Percentiles rank a stretch among this genome's conserved stretches.
Evolutionary conservation across 2,113 vertebrate species (phyloP).

Genomic region (Leuciscus idus): DNA sequence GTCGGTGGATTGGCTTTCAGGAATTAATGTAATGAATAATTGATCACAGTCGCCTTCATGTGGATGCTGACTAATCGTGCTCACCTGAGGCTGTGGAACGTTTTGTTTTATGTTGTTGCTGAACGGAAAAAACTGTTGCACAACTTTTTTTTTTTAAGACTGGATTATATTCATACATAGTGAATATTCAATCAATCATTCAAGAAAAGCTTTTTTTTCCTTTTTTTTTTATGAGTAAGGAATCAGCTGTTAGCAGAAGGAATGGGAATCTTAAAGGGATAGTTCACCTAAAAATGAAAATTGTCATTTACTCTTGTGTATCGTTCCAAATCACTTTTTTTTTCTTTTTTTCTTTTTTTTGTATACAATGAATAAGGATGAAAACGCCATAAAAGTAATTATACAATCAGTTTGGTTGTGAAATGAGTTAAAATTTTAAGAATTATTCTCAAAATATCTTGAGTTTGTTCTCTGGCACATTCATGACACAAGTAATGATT

Average conservation of each 20-base stretch:
- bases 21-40: slow-evolving; percentile 47
- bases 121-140: not conserved
- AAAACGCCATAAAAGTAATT: too few relatives aligned
- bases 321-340: not conserved
- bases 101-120: not conserved
- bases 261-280: not conserved
- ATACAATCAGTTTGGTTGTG: too few relatives aligned
- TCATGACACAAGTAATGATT: not conserved
- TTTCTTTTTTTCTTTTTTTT: too few relatives aligned
- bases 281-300: not conserved
- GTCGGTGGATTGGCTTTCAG: slow-evolving; percentile 35
- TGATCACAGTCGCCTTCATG: slow-evolving; percentile 34
- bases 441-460: not conserved
- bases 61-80: slow-evolving; percentile 8
- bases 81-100: slow-evolving; percentile 20
- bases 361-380: too few relatives aligned
- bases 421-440: not conserved
- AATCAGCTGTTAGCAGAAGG: not conserved
- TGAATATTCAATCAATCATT: not conserved
- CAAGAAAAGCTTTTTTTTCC: not conserved
- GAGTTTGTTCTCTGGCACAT: not conserved
- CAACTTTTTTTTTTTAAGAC: not conserved
- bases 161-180: not conserved
- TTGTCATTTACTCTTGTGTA: not conserved
- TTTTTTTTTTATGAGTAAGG: too few relatives aligned